These are phyloP conservation scores for Leptinotarsa undecemlineata DNA, from an alignment of 1,140 invertebrate genomes.

Conservation along the genomic window DNA sequence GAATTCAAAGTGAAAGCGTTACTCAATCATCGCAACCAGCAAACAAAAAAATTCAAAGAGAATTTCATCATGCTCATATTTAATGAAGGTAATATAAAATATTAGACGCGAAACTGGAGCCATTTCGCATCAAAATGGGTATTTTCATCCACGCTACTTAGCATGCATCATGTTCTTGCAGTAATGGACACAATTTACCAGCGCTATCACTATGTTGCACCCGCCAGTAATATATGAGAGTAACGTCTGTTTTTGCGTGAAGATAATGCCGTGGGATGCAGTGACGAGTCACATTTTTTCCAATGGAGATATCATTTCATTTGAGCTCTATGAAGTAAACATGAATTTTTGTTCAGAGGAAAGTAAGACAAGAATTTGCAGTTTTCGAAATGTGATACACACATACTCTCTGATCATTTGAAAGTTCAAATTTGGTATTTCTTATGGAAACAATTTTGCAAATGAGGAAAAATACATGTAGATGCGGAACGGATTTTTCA, in stretches of 20 bases:
- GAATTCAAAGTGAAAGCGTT: too few relatives aligned
- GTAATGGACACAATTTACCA: constrained; percentile 17
- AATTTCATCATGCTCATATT: constrained; percentile 1
- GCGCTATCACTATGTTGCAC: constrained; percentile 19
- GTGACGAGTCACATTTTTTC: too few relatives aligned
- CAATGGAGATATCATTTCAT: too few relatives aligned
- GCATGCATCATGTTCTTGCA: constrained; percentile 20
- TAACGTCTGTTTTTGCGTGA: background rate
- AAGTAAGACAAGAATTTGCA: too few relatives aligned
- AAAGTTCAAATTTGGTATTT: too few relatives aligned
- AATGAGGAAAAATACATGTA: too few relatives aligned
- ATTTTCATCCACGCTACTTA: constrained; percentile 12
- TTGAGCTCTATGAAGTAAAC: too few relatives aligned
- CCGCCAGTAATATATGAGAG: constrained; percentile 2
- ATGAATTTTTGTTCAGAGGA: too few relatives aligned
- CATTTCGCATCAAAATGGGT: background rate
- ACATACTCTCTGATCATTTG: too few relatives aligned
- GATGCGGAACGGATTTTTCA: too few relatives aligned
- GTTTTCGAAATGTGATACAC: too few relatives aligned
- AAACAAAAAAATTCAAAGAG: background rate
- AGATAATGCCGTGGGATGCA: background rate
- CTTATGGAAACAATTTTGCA: too few relatives aligned
- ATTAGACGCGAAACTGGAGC: background rate
- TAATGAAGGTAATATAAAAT: background rate
- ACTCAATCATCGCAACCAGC: background rate